phyloP scores from a whole-genome alignment of 1,140 invertebrate species.

The Brachionus paranguensis region DNA sequence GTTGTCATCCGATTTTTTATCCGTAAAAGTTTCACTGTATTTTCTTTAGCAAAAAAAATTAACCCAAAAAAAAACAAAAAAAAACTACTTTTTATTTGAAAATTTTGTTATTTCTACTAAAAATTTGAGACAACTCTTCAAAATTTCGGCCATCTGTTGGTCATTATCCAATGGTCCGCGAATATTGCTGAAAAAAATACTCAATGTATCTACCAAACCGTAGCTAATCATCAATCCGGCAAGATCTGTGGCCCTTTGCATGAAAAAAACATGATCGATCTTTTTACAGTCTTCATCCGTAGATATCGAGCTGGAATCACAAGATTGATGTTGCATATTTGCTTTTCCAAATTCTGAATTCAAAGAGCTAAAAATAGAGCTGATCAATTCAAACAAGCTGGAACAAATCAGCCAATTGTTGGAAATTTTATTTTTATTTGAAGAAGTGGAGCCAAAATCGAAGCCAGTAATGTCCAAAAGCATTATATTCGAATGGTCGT shows the following conservation, averaged over 20 bases:
- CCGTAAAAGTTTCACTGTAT: slow-evolving; percentile 32
- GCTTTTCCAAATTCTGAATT: background rate
- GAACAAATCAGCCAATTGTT: slow-evolving; percentile 31
- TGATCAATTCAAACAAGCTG: background rate
- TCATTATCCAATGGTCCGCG: slow-evolving; percentile 63
- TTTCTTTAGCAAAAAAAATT: background rate
- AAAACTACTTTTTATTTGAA: slow-evolving; percentile 51
- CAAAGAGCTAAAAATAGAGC: background rate
- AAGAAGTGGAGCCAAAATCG: background rate
- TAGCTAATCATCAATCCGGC: slow-evolving; percentile 61
- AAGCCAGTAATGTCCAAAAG: background rate
- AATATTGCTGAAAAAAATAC: slow-evolving; percentile 62
- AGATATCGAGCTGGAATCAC: background rate
- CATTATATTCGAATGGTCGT: slow-evolving; percentile 17
- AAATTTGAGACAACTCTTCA: slow-evolving; percentile 60
- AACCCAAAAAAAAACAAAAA: slow-evolving; percentile 20
- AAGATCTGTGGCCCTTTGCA: background rate
- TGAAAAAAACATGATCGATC: background rate
- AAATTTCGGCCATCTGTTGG: slow-evolving; percentile 57
- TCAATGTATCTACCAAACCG: slow-evolving; percentile 65
- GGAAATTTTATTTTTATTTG: background rate
- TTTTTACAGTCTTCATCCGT: background rate
- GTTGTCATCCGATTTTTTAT: slow-evolving; percentile 49
- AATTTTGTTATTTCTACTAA: slow-evolving; percentile 60
- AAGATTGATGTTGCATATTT: background rate